Conservation (phyloP, 2,113 vertebrate species). For the Sinocyclocheilus rhinocerous region DNA sequence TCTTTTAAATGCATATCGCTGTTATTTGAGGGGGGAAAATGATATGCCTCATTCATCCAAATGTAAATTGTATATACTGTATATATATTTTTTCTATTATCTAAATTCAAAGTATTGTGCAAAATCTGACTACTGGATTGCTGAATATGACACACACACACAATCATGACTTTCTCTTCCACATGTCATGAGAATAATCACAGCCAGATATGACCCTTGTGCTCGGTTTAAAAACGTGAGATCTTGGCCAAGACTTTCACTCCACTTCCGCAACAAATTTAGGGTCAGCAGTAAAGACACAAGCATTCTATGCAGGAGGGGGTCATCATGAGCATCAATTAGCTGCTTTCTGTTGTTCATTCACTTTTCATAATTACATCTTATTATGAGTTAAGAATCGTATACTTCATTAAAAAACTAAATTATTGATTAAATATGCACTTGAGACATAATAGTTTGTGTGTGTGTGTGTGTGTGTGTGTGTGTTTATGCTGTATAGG, state of each 20-base stretch:
- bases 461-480: not conserved
- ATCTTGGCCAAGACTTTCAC: conserved; percentile 67
- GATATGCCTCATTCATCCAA: not conserved
- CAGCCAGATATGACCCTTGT: conserved; percentile 79
- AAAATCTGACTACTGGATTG: not conserved
- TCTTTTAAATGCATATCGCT: not conserved
- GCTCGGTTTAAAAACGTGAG: conserved; percentile 66
- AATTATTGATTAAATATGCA: conserved; percentile 2
- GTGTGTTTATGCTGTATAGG: not conserved
- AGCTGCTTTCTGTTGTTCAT: not conserved
- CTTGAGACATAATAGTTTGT: not conserved
- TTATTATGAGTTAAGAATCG: not conserved
- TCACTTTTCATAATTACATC: not conserved
- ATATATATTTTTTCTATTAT: not conserved
- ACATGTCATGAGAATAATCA: conserved; percentile 78
- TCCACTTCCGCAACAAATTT: conserved; percentile 75
- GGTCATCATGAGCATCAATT: conserved; percentile 63
- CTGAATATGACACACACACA: not conserved
- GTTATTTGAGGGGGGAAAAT: not conserved
- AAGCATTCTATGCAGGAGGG: conserved; percentile 72
- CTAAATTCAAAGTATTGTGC: not conserved
- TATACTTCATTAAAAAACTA: not conserved
- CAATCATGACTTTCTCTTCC: conserved; percentile 55
- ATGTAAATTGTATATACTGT: not conserved
- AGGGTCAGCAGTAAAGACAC: conserved; percentile 74